A percentile compares a stretch with the other conserved stretches of the same genome.
phyloP scores from a whole-genome alignment of 1,140 invertebrate genomes.

The Leucophenga varia region DNA sequence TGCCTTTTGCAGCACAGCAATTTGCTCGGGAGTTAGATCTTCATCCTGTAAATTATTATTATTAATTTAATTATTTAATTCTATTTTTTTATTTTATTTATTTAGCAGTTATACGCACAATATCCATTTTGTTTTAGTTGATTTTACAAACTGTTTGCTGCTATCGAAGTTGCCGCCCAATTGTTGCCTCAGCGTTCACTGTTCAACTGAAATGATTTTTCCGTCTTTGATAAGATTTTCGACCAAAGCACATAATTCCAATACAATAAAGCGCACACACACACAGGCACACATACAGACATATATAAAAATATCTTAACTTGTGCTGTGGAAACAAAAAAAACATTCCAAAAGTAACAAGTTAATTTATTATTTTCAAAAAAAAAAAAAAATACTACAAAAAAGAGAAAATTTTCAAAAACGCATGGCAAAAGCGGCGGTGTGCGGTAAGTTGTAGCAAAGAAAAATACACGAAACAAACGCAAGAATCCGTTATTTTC shows the following conservation, averaged over 20 bases:
- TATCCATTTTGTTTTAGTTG: slow-evolving; percentile 32
- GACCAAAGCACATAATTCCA: too few species aligned
- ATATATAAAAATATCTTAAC: too few species aligned
- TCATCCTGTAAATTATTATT: slow-evolving; percentile 58
- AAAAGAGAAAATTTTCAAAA: neutral
- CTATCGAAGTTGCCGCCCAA: neutral
- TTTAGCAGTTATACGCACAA: slow-evolving; percentile 20
- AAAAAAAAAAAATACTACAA: slow-evolving; percentile 9
- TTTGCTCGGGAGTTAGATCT: slow-evolving; percentile 64
- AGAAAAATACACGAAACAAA: neutral
- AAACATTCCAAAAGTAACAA: slow-evolving; percentile 44
- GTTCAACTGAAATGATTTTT: slow-evolving; percentile 8
- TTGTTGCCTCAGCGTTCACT: slow-evolving; percentile 4
- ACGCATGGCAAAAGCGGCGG: neutral
- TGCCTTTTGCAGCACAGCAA: slow-evolving; percentile 79
- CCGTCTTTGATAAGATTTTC: slow-evolving; percentile 19
- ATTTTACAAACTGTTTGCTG: neutral
- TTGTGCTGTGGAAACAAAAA: too few species aligned
- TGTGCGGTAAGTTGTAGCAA: neutral
- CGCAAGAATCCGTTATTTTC: too few species aligned
- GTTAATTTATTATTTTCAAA: slow-evolving; percentile 53
- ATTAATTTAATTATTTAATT: neutral
- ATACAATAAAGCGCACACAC: neutral
- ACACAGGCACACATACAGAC: slow-evolving; percentile 13
- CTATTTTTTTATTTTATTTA: neutral